Evolutionary conservation across 1,140 invertebrate species (phyloP).

Genomic region (Drosophila erecta): DNA sequence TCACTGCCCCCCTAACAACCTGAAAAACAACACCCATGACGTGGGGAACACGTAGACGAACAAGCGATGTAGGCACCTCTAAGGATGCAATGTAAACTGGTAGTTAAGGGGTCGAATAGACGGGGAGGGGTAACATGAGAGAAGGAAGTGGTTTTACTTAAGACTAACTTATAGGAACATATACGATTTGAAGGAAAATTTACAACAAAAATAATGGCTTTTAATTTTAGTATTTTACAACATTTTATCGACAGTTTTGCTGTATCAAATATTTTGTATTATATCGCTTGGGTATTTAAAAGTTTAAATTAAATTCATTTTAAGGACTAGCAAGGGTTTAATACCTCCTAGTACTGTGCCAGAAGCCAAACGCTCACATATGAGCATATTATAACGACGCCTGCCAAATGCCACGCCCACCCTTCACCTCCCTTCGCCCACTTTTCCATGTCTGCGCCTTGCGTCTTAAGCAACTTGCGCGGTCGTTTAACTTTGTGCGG

Average conservation of each 20-base stretch:
- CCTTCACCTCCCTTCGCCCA: neutral
- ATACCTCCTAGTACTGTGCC: constrained; percentile 9
- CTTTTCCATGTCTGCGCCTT: constrained; percentile 1
- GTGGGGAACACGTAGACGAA: constrained; percentile 18
- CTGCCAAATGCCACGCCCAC: constrained; percentile 1
- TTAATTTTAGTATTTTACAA: too few relatives aligned
- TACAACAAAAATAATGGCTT: too few relatives aligned
- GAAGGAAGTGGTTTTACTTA: constrained; percentile 47
- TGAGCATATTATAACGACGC: constrained; percentile 69
- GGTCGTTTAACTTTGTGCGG: constrained; percentile 77
- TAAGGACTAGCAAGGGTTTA: neutral
- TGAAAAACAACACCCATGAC: constrained; percentile 70
- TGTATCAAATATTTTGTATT: neutral
- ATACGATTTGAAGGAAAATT: neutral
- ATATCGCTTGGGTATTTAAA: neutral
- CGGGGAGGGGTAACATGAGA: neutral
- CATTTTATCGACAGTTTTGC: neutral
- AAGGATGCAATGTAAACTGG: constrained; percentile 63
- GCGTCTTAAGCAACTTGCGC: constrained; percentile 69
- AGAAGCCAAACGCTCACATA: constrained; percentile 55
- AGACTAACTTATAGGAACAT: neutral
- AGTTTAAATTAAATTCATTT: neutral
- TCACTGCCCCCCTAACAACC: constrained; percentile 32
- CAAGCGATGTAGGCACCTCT: constrained; percentile 31
- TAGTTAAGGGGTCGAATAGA: neutral